Evolutionary conservation across 64 coral and sea anemone species (phyloP).

Genomic region (Montipora efflorescens): DNA sequence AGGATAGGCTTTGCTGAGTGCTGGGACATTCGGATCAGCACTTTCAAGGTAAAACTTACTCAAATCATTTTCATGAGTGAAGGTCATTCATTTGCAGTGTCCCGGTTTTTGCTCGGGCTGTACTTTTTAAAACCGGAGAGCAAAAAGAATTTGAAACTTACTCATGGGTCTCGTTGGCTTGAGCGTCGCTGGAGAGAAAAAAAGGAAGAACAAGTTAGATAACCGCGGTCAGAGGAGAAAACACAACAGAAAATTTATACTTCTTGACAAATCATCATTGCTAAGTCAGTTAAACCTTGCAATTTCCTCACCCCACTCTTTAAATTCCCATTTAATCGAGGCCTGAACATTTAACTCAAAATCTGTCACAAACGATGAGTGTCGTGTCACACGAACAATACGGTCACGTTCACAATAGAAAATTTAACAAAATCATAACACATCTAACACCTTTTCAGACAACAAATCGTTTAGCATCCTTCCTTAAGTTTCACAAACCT

Average conservation of each 20-base stretch:
- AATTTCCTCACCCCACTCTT: background rate
- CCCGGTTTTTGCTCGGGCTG: too few species aligned
- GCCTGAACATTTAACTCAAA: background rate
- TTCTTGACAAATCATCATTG: background rate
- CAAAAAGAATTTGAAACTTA: slow-evolving; percentile 1
- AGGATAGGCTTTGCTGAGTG: too few species aligned
- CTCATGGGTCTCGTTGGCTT: slow-evolving; percentile 66
- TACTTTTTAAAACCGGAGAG: background rate
- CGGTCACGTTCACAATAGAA: background rate
- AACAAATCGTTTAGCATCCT: too few species aligned
- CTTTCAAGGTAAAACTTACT: too few species aligned
- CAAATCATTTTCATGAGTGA: too few species aligned
- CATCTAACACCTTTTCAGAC: too few species aligned
- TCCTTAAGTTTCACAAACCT: too few species aligned
- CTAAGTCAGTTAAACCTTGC: background rate
- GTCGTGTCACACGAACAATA: background rate
- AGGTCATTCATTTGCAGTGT: too few species aligned
- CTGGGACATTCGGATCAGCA: too few species aligned
- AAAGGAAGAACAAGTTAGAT: slow-evolving; percentile 4
- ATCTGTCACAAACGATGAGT: background rate
- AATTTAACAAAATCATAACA: background rate
- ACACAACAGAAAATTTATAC: background rate
- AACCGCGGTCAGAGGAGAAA: background rate
- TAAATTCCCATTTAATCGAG: background rate
- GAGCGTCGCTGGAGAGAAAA: slow-evolving; percentile 29